Base-by-base conservation (phyloP, 2,888 invertebrate genomes). In the Drosophila stalkeri region DNA sequence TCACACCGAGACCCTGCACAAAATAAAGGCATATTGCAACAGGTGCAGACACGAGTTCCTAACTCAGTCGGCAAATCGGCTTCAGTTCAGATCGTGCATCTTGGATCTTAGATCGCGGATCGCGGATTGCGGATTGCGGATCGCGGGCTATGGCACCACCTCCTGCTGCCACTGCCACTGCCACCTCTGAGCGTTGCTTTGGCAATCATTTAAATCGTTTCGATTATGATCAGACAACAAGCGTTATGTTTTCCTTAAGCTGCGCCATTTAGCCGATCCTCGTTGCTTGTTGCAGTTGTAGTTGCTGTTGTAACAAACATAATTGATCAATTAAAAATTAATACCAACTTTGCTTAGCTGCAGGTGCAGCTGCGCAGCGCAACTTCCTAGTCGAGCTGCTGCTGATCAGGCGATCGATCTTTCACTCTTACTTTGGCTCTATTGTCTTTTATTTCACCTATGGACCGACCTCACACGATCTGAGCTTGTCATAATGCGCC, bases 251-350 rank as follows among this genome's bases (percentile, higher is more conserved):
- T 81, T 80, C 62, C 75, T 68, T 71, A 81, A 81, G 72, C 81
- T 82, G 52, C 27, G 49, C 46, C 72, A 72, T 61, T 70, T 62
- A 12, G 57, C 57, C 52, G 41, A 72, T 76, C 71, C 63, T 47
- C 47, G 52, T 20, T 47, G 64, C 61, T 47, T 68, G 59, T 41
- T 47, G 33, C 33, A 33, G 37, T 46, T 59, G 61, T 64, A 47
- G 65, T 62, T 55, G 57, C 52, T 68, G 69, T 57, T 72, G 69
- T 61, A 61, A 62, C 72, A 52, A 71, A 75, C 75, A 82, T 86
- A 86, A 86, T 86, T 88, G 86, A 86, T 88, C 86, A 88, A 82
- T 86, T 86, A 86, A 86, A 86, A 86, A 88, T 86, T 86, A 86
- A 88, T 86, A 83, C 71, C 72, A 80, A 83, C 78, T 80, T 74